These are phyloP conservation scores for Camelus dromedarius DNA, from an alignment of 2,113 vertebrate species.

Conservation along the genomic window DNA sequence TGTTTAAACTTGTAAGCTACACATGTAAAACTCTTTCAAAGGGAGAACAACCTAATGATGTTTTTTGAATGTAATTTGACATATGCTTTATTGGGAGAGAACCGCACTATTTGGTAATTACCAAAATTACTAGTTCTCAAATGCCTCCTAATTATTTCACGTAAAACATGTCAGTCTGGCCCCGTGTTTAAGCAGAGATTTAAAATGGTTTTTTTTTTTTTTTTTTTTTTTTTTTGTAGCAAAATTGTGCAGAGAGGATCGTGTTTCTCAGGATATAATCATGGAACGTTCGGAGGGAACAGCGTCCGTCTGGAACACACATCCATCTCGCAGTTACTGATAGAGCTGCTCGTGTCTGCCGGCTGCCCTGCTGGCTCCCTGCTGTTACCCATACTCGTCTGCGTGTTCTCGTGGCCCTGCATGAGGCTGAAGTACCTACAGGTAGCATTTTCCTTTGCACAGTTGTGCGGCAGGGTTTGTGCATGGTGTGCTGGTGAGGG, in stretches of 20 bases:
- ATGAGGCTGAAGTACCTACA: fast-evolving
- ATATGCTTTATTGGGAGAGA: slow-evolving; percentile 13
- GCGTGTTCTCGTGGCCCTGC: fast-evolving
- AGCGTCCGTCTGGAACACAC: fast-evolving
- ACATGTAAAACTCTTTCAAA: neutral
- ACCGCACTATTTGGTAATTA: slow-evolving; percentile 66
- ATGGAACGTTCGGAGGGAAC: too few relatives aligned
- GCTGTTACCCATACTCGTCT: fast-evolving
- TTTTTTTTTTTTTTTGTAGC: neutral
- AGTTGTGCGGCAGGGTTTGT: fast-evolving
- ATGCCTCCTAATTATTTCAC: slow-evolving; percentile 24
- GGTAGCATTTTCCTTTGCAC: too few relatives aligned
- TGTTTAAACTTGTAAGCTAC: neutral
- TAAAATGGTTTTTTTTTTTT: neutral
- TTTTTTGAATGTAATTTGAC: neutral
- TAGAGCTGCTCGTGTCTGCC: fast-evolving
- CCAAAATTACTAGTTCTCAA: slow-evolving; percentile 64
- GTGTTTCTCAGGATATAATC: neutral
- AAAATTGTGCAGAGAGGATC: neutral
- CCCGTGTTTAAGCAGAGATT: neutral
- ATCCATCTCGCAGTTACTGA: neutral
- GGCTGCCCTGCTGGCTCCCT: fast-evolving
- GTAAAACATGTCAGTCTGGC: slow-evolving; percentile 61
- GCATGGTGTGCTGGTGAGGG: fast-evolving
- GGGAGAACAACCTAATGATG: neutral